Conservation (phyloP, 2,113 vertebrate species). For the Stictonetta naevosa region DNA sequence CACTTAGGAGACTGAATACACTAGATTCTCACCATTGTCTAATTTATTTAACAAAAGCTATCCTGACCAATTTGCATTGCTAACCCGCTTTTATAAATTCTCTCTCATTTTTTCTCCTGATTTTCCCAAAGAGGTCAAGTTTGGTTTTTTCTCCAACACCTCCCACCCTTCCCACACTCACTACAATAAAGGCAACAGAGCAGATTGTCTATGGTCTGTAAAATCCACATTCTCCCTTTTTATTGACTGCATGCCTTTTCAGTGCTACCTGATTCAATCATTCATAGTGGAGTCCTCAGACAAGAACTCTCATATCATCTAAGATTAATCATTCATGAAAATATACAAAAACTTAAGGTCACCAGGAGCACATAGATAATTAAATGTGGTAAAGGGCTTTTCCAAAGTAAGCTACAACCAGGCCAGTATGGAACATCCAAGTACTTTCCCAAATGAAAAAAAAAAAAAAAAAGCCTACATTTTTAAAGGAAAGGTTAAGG, state of each 20-base stretch:
- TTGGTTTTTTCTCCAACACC: neutral
- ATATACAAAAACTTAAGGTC: neutral
- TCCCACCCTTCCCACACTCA: neutral
- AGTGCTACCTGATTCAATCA: no score
- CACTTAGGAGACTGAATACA: neutral
- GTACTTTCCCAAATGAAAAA: neutral
- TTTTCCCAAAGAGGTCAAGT: neutral
- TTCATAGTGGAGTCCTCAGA: neutral
- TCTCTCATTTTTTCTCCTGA: no score
- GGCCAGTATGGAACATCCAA: neutral
- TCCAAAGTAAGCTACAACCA: neutral
- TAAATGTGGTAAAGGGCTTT: neutral
- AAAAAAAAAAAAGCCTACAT: neutral
- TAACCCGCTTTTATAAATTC: neutral
- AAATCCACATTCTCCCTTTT: neutral
- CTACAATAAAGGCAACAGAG: neutral
- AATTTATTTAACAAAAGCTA: neutral
- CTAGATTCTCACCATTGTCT: neutral
- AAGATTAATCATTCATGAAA: neutral
- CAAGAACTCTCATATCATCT: neutral
- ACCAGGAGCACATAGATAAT: neutral
- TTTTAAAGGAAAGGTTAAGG: neutral
- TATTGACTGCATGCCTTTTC: neutral
- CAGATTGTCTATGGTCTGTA: neutral
- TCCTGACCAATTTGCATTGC: neutral